Evolutionary conservation across 2,888 invertebrate species (phyloP), one percentile per base, ranked within the genome.

Genomic region (Bombylius major): DNA sequence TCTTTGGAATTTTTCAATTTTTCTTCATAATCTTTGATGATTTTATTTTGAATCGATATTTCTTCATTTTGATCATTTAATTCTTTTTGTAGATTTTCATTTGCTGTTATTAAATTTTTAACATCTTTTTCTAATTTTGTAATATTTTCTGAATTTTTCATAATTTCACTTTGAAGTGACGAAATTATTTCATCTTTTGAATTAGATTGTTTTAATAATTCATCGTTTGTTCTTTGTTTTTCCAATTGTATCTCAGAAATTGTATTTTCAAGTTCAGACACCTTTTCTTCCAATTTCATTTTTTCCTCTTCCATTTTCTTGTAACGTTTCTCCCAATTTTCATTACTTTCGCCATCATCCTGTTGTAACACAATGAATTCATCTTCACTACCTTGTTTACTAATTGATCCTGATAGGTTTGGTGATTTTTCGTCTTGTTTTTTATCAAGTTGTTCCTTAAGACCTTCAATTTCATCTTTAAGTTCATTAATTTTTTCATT

Each of bases 291-390:
- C 8, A 42, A 4, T 11, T 42, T 42, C 36, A 32, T 6, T 44
- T 44, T 14, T 50, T 49, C 31, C 44, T 23, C 13, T 52, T 45
- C 45, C n/a, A 44, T n/a, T 13, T 45, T 45, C 42, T 33, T 47
- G 14, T 23, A n/a, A 1, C n/a, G 7, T 9, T 23, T 7, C 11
- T 36, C 7, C 34, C 34, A 36, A 36, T 42, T 11, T 50, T 36
- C 50, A 47, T 23, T 23, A 36, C 14, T 36, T 5, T 6, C 34
- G 5, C 34, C 50, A 31, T 42, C 47, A 14, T 66, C 62, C 39
- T 69, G 68, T 33, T 69, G 65, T 8, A 72, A 70, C 14, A 72
- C 70, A 54, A 72, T 72, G 62, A 70, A 65, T 63, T 65, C 70
- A 59, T 65, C 69, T 62, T 64, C 72, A 51, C 57, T 60, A 62